Evolutionary conservation across 2,797 vertebrate genomes (phyloP).

Genomic region (Morelia viridis): DNA sequence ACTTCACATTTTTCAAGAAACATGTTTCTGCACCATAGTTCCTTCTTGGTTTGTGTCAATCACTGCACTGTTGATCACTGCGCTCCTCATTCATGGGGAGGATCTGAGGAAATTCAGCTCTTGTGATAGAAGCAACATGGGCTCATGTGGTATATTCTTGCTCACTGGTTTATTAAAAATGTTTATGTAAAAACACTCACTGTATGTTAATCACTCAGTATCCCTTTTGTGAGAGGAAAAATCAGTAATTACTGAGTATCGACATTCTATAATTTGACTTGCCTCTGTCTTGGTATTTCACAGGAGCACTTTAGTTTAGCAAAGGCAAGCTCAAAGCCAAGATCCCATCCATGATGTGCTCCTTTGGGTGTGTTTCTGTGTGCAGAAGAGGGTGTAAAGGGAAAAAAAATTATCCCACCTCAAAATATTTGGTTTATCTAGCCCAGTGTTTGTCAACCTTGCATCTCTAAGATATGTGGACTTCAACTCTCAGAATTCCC

Average conservation of each 20-base stretch:
- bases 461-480: not conserved
- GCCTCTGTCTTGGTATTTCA: not conserved
- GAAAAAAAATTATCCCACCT: not conserved
- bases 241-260: not conserved
- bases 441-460: not conserved
- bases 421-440: not conserved
- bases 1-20: slow-evolving; percentile 33
- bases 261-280: not conserved
- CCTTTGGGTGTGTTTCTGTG: not conserved
- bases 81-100: not conserved
- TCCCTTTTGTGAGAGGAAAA: not conserved
- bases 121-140: not conserved
- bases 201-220: slow-evolving; percentile 11
- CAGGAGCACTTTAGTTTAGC: not conserved
- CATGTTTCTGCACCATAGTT: not conserved
- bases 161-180: slow-evolving; percentile 3
- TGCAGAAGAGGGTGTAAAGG: not conserved
- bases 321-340: not conserved
- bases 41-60: slow-evolving; percentile 33
- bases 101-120: not conserved
- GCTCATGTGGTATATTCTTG: not conserved
- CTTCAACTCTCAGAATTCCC: not conserved
- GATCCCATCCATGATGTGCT: not conserved
- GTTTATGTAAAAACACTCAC: slow-evolving; percentile 9
- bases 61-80: not conserved